Percentiles rank a stretch among this genome's conserved stretches.
Evolutionary conservation across 2,797 vertebrate genomes (phyloP).

Genomic region (Brachymystax lenok): DNA sequence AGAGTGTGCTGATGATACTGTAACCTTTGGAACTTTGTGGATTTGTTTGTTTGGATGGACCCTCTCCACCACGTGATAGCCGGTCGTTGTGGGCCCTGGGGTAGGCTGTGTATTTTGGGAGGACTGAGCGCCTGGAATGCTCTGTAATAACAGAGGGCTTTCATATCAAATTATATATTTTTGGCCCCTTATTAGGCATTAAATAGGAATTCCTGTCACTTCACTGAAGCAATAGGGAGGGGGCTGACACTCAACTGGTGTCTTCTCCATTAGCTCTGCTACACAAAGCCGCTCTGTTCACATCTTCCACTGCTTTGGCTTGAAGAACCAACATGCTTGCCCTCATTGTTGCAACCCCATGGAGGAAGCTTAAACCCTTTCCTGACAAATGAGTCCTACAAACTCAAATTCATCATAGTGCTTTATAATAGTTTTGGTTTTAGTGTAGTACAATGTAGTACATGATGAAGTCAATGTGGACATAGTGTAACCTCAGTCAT

Average conservation of each 20-base stretch:
- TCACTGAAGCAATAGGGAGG: neutral
- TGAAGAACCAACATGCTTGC: neutral
- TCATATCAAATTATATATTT: conserved; percentile 36
- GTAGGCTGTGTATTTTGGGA: conserved; percentile 28
- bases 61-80: neutral
- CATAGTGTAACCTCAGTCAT: neutral
- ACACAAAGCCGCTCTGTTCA: conserved; percentile 6
- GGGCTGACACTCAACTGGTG: neutral
- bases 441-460: neutral
- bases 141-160: conserved; percentile 28
- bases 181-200: conserved; percentile 28
- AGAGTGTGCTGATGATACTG: neutral
- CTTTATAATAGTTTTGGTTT: neutral
- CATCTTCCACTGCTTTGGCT: neutral
- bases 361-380: neutral
- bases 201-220: conserved; percentile 20
- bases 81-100: conserved; percentile 1
- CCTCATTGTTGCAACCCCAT: neutral
- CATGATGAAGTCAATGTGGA: neutral
- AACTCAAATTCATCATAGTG: neutral
- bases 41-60: neutral
- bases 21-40: neutral
- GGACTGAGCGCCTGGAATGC: conserved; percentile 8
- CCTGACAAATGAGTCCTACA: neutral
- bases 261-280: neutral